A percentile compares a stretch with the other conserved stretches of the same genome.
These are phyloP conservation scores for Olivierus martensii DNA, from an alignment of 1,140 invertebrate species.

Conservation along the genomic window DNA sequence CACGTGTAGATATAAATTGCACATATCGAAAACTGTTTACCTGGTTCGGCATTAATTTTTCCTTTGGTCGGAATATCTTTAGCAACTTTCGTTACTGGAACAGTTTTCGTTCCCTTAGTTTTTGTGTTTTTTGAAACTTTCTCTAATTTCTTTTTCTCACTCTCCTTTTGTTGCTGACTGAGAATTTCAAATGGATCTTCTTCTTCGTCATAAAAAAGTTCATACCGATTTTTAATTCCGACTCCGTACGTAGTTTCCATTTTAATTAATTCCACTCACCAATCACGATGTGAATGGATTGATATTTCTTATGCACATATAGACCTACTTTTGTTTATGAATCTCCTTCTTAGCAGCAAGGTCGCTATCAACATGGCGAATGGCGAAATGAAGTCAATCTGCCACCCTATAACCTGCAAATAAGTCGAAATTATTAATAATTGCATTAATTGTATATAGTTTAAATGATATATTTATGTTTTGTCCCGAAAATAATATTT, in stretches of 20 bases:
- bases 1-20: too few species aligned
- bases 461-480: too few species aligned
- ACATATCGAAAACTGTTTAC: not conserved
- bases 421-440: too few species aligned
- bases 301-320: too few species aligned
- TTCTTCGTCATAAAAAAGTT: constrained; percentile 67
- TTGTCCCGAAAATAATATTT: too few species aligned
- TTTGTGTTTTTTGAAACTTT: constrained; percentile 45
- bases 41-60: not conserved
- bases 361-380: too few species aligned
- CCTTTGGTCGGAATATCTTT: not conserved
- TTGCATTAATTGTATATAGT: too few species aligned
- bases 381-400: too few species aligned
- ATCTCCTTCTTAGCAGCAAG: too few species aligned
- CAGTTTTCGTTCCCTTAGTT: constrained; percentile 29
- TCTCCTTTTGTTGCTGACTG: constrained; percentile 45
- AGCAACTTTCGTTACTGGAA: not conserved
- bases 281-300: too few species aligned
- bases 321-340: too few species aligned
- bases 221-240: constrained; percentile 80
- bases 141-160: constrained; percentile 64
- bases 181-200: constrained; percentile 71
- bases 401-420: too few species aligned
- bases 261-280: constrained; percentile 26
- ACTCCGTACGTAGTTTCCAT: constrained; percentile 91